Percentiles rank a stretch among this genome's conserved stretches.
Evolutionary conservation across 2,888 invertebrate genomes (phyloP).

Genomic region (Hirtodrosophila confusa): DNA sequence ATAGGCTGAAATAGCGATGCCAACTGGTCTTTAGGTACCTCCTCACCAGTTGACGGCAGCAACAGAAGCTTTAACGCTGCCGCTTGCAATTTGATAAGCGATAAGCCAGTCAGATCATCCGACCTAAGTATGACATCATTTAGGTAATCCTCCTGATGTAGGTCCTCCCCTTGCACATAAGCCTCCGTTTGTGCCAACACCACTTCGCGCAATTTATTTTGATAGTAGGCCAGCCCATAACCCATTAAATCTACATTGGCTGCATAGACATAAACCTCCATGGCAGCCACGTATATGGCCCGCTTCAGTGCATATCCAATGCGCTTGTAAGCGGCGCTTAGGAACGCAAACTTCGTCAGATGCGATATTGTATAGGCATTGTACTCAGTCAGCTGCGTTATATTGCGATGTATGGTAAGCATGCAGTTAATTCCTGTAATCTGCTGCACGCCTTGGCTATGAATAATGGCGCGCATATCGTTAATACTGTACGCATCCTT

Average conservation of each 20-base stretch:
- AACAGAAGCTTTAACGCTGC: constrained; percentile 75
- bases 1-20: constrained; percentile 60
- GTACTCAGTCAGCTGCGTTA: constrained; percentile 80
- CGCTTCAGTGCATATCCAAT: constrained; percentile 79
- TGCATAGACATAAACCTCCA: constrained; percentile 84
- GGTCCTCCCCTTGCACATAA: constrained; percentile 9
- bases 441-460: constrained; percentile 84
- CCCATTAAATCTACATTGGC: constrained; percentile 82
- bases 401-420: constrained; percentile 84
- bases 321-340: constrained; percentile 79
- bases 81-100: constrained; percentile 80
- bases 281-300: constrained; percentile 82
- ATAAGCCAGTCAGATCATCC: constrained; percentile 70
- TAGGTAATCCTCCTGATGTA: constrained; percentile 57
- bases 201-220: constrained; percentile 81
- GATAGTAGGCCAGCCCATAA: constrained; percentile 82
- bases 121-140: constrained; percentile 73
- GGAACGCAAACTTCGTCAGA: constrained; percentile 81
- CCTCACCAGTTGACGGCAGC: background rate
- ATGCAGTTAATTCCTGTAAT: constrained; percentile 84
- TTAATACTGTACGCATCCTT: constrained; percentile 83
- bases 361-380: constrained; percentile 82
- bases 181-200: constrained; percentile 68
- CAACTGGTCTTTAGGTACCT: constrained; percentile 39
- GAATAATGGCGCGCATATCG: constrained; percentile 86